Conservation (phyloP, 1,140 invertebrate genomes). For the Choristoneura fumiferana region DNA sequence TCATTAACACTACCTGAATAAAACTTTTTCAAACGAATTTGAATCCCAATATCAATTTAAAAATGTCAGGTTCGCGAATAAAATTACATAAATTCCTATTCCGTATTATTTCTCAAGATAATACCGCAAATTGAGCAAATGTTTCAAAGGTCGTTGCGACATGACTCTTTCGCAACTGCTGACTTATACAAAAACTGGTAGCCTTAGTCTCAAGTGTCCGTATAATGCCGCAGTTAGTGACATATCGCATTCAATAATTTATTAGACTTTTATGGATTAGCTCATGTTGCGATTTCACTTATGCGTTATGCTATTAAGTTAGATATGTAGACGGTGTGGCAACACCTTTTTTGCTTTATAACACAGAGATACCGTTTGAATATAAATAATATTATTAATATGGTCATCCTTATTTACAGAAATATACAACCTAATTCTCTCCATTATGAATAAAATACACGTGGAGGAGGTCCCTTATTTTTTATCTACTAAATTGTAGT, state of each 20-base stretch:
- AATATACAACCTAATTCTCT: too few relatives aligned
- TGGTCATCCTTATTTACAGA: too few relatives aligned
- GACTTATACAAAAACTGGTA: constrained; percentile 11
- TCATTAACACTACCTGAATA: too few relatives aligned
- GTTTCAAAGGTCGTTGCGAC: constrained; percentile 14
- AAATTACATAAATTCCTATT: constrained; percentile 11
- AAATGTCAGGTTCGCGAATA: too few relatives aligned
- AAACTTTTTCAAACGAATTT: too few relatives aligned
- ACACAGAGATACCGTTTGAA: too few relatives aligned
- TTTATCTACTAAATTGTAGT: too few relatives aligned
- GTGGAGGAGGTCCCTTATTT: too few relatives aligned
- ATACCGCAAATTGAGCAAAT: constrained; percentile 17
- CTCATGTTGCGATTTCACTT: constrained; percentile 1
- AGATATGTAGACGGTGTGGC: neutral
- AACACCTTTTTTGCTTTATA: too few relatives aligned
- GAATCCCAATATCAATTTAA: too few relatives aligned
- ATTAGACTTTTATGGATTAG: constrained; percentile 8
- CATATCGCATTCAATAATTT: neutral
- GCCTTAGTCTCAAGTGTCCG: neutral
- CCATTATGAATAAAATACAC: too few relatives aligned
- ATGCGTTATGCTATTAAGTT: neutral
- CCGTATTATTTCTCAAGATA: constrained; percentile 15
- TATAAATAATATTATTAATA: too few relatives aligned
- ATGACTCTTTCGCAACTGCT: neutral
- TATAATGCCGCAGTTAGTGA: constrained; percentile 8